These are phyloP conservation scores for Sciurus niger DNA, from an alignment of 2,113 vertebrate species.

Conservation along the genomic window DNA sequence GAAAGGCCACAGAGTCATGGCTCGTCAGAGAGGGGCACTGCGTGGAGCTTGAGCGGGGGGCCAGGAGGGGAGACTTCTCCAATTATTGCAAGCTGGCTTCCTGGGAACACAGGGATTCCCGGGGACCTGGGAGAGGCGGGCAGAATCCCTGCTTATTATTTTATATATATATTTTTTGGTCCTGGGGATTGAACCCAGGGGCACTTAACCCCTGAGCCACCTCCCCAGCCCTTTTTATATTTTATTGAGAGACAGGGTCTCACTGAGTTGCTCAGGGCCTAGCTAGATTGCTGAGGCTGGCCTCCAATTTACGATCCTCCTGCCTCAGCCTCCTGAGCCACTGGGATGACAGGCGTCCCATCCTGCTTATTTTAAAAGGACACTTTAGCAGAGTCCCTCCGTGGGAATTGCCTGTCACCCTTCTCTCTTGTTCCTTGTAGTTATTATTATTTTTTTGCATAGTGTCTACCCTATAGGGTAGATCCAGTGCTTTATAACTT, in stretches of 20 bases:
- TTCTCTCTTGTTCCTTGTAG: not conserved
- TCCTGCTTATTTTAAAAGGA: not conserved
- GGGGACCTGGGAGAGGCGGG: conserved; percentile 67
- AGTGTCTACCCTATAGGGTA: conserved; percentile 25
- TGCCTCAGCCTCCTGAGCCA: not conserved
- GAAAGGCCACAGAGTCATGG: conserved; percentile 52
- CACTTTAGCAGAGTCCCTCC: not conserved
- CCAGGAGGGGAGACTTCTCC: conserved; percentile 58
- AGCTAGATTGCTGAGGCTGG: not conserved
- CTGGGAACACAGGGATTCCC: conserved; percentile 60
- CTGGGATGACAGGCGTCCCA: not conserved
- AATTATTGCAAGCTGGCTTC: conserved; percentile 87
- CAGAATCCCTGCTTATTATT: conserved; percentile 33
- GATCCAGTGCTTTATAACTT: conserved; percentile 53
- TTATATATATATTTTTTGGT: not conserved
- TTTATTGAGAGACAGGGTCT: not conserved
- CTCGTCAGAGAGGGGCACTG: not conserved
- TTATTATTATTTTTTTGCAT: conserved; percentile 43
- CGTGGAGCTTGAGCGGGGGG: not conserved
- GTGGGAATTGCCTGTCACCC: not conserved
- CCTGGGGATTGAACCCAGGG: not conserved
- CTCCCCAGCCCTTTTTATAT: not conserved
- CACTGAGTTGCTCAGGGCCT: not conserved
- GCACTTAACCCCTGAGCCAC: not conserved
- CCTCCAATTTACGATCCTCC: not conserved